Conservation (phyloP, 2,797 vertebrate genomes). For the Chiroxiphia lanceolata region DNA sequence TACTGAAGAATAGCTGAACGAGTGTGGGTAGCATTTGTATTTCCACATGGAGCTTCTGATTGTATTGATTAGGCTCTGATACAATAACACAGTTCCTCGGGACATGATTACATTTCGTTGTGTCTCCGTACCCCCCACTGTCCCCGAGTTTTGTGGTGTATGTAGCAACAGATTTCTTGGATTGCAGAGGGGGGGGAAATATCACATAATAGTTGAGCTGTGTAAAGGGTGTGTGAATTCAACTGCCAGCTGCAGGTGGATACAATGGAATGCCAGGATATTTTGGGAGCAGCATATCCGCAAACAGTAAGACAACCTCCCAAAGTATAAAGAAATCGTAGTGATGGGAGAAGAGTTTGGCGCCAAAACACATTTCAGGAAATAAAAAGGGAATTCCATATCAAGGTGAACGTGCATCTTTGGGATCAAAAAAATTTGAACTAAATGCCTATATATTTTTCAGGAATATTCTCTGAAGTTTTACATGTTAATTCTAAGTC, state of each 20-base stretch:
- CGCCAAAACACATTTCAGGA: neutral
- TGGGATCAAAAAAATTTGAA: neutral
- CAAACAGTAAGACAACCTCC: neutral
- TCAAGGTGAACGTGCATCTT: neutral
- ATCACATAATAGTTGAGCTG: neutral
- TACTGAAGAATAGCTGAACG: neutral
- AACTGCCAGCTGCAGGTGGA: neutral
- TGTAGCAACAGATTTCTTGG: neutral
- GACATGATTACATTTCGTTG: neutral
- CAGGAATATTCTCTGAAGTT: neutral
- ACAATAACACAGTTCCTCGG: neutral
- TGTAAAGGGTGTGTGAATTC: neutral
- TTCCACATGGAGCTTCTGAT: neutral
- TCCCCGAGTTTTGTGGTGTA: neutral
- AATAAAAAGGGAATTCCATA: neutral
- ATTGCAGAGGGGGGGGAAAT: neutral
- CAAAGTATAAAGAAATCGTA: neutral
- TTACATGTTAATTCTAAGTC: neutral
- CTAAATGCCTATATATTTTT: neutral
- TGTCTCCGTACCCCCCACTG: neutral
- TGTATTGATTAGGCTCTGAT: neutral
- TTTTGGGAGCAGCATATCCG: neutral
- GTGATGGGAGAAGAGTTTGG: neutral
- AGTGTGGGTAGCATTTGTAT: neutral
- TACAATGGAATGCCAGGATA: neutral